These are phyloP conservation scores for Latrodectus elegans DNA, from an alignment of 2,888 invertebrate genomes.

Conservation along the genomic window DNA sequence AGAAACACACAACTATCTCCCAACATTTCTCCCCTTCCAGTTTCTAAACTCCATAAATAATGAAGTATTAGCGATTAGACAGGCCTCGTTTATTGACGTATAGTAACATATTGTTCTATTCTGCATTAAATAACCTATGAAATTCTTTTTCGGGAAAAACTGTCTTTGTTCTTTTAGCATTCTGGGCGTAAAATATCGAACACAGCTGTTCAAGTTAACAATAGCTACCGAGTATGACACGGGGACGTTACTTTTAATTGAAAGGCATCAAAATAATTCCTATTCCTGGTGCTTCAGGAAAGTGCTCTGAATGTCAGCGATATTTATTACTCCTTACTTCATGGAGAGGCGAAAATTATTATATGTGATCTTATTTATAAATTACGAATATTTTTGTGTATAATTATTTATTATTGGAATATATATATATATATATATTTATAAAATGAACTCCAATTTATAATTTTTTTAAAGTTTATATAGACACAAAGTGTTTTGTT, in stretches of 20 bases:
- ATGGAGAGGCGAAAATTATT: too few species aligned
- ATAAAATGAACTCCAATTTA: too few species aligned
- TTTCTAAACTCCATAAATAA: slow-evolving; percentile 24
- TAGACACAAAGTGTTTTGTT: too few species aligned
- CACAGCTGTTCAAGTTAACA: slow-evolving; percentile 49
- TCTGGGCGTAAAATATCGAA: slow-evolving; percentile 52
- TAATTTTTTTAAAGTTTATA: too few species aligned
- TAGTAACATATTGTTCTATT: slow-evolving; percentile 45
- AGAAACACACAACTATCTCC: slow-evolving; percentile 6
- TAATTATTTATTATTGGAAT: too few species aligned
- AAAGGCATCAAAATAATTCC: background rate
- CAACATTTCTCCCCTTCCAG: background rate
- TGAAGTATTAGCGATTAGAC: slow-evolving; percentile 37
- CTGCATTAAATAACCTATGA: slow-evolving; percentile 37
- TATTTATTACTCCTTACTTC: too few species aligned
- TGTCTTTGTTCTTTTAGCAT: slow-evolving; percentile 20
- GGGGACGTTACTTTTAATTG: slow-evolving; percentile 22
- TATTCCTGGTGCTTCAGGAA: background rate
- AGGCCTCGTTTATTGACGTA: slow-evolving; percentile 31
- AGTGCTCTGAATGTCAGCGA: background rate
- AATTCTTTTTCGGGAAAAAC: slow-evolving; percentile 35
- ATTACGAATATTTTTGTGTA: too few species aligned
- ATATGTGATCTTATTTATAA: too few species aligned
- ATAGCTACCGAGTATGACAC: slow-evolving; percentile 31
- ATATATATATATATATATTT: too few species aligned